Evolutionary conservation across 2,888 invertebrate species (phyloP), one percentile per base, ranked within the genome.

Genomic region (Caenorhabditis drosophilae): DNA sequence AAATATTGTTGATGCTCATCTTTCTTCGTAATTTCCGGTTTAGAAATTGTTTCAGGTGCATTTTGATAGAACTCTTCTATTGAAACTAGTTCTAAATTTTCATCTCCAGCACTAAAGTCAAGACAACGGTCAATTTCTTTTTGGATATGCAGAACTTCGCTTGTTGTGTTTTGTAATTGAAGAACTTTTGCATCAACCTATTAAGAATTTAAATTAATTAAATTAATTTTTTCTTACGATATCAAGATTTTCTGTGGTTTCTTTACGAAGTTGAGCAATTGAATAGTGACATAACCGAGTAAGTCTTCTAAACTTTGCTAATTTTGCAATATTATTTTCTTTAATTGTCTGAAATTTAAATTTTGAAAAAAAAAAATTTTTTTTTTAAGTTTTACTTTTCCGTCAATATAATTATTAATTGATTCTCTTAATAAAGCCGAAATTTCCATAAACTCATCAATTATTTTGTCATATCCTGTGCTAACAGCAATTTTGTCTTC

Each of bases 81-180:
- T 2, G 72, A 57, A 25, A 76, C 57, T 45, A 79, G 45, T 16
- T 75, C 72, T 22, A 79, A 45, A 16, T 70, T 66, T 41, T 73
- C 72, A 38, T 78, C 78, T 7, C 68, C 72, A 0, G 79, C 70
- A 35, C 78, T 78, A 20, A 60, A 79, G 38, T 75, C 69, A 9
- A 78, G 49, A 44, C 77, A 77, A 12, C 69, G 47, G 16, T 67
- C 68, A n/a, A 79, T 76, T 42, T 74, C 75, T 49, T 76, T 77
- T 51, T 70, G 66, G 42, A 79, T 57, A 55, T 79, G 78, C 20
- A 64, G 64, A n/a, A 78, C 72, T 56, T 78, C 79, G 45, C 68
- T 70, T 4, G 66, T 67, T 9, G 66, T 54, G 45, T 79, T 79
- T 44, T 79, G 76, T 12, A 79, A 56, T 46, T 72, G 67, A 22